Base-by-base conservation (phyloP, 2,113 vertebrate species). In the Puma concolor region DNA sequence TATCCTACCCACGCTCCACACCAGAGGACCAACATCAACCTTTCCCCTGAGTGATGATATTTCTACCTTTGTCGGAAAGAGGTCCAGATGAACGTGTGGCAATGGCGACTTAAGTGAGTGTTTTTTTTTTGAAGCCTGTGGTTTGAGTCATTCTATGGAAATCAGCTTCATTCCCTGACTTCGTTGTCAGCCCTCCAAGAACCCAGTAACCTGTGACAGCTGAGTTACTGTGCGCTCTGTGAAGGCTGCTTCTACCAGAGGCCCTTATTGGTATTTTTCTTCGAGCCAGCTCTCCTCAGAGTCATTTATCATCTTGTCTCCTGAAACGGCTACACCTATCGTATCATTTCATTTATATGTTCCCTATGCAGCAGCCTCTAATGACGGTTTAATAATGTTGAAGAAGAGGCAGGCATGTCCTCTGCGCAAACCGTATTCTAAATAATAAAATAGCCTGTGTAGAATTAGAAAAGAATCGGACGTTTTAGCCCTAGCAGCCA, bases 301-400 rank as follows among this genome's bases (percentile, higher is more conserved):
- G 48, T 48, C 88, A 93, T 95, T 94, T 15, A 82, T 95, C 82
- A 80, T 93, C 88, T 92, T 91, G 6, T 94, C 69, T 95, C 13
- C 54, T 33, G 67, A 94, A 96, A 87, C 38, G 38, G 44, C 3
- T 69, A 50, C 1, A 66, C 16, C 4, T 50, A n/a, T 84, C 6
- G 23, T 33, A 57, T 57, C 23, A 41, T 89, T 89, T 89, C 10
- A 74, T n/a, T 63, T 76, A 31, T 71, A 52, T 60, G 11, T 90
- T 88, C 41, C 72, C 13, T 85, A 25, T 54, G 48, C 29, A 93
- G 17, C 15, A 72, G 17, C 5, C 50, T 87, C 72, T 93, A 96
- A 95, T 72, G 33, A 41, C 15, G 38, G 50, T 63, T 91, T 94
- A 67, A 82, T 95, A 82, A 84, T 54, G 82, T 57, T 1, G n/a